Conservation (phyloP, 2,113 vertebrate species). For the Oryzias celebensis region DNA sequence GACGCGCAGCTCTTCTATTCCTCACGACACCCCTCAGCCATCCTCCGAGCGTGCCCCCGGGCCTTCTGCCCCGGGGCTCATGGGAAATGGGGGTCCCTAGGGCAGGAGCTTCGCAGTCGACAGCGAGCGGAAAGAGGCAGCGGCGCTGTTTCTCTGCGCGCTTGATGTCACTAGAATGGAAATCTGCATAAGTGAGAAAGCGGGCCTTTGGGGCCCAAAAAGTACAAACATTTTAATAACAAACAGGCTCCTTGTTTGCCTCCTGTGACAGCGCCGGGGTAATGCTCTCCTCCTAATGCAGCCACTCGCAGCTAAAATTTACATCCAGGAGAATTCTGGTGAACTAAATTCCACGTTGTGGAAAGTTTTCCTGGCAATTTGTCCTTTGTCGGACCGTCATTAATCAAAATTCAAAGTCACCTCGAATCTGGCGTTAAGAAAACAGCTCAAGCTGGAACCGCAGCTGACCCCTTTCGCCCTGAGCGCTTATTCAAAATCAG, state of each 20-base stretch:
- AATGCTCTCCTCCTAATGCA: conserved; percentile 59
- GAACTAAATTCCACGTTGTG: conserved; percentile 62
- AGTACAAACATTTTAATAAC: conserved; percentile 77
- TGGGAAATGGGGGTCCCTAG: conserved; percentile 69
- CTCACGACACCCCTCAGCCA: conserved; percentile 37
- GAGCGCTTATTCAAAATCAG: conserved; percentile 77
- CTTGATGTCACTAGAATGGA: conserved; percentile 74
- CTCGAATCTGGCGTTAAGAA: conserved; percentile 75
- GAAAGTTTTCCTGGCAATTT: conserved; percentile 68
- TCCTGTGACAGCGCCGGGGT: conserved; percentile 65
- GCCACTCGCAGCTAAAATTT: conserved; percentile 37
- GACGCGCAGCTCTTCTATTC: conserved; percentile 26
- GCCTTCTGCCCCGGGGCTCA: conserved; percentile 71
- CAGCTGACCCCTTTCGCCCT: conserved; percentile 70
- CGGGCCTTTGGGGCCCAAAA: conserved; percentile 68
- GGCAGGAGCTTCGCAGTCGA: conserved; percentile 62
- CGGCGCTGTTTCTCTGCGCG: conserved; percentile 59
- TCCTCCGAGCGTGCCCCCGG: conserved; percentile 67
- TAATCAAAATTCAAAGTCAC: conserved; percentile 79
- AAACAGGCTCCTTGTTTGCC: conserved; percentile 72
- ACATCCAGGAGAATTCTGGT: conserved; percentile 58
- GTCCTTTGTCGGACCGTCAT: conserved; percentile 75
- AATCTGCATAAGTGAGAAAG: conserved; percentile 72
- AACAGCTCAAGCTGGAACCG: conserved; percentile 73
- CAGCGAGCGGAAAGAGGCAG: conserved; percentile 58